These are phyloP conservation scores for Poicephalus gulielmi DNA, from an alignment of 2,113 vertebrate genomes.

Conservation along the genomic window DNA sequence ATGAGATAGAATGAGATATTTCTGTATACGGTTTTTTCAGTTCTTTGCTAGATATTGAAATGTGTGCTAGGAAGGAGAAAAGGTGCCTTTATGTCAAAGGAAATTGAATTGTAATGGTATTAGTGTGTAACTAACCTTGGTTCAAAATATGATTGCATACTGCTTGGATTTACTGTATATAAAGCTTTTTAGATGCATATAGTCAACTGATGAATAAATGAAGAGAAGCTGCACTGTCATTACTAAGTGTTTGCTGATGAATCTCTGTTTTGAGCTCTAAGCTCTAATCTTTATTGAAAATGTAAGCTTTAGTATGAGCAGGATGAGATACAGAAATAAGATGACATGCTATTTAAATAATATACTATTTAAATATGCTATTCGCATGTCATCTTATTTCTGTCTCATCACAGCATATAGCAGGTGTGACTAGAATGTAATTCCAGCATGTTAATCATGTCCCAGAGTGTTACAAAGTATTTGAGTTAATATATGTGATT, in stretches of 20 bases:
- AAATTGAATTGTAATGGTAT: not conserved
- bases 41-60: not conserved
- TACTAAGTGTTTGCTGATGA: not conserved
- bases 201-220: not conserved
- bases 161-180: not conserved
- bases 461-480: not conserved
- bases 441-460: not conserved
- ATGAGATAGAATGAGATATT: constrained; percentile 32
- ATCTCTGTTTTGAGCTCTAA: not conserved
- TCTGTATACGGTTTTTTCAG: not conserved
- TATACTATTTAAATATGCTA: not conserved
- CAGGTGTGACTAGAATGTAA: not conserved
- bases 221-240: not conserved
- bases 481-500: not conserved
- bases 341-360: not conserved
- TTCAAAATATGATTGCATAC: not conserved
- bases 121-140: not conserved
- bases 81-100: not conserved
- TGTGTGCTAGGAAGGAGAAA: not conserved
- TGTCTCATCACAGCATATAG: not conserved
- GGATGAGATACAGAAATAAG: not conserved
- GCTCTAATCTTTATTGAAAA: not conserved
- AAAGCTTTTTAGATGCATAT: not conserved
- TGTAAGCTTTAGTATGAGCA: not conserved
- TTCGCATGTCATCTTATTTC: not conserved